phyloP scores from a whole-genome alignment of 2,797 vertebrate species.

The Sus cebifrons region DNA sequence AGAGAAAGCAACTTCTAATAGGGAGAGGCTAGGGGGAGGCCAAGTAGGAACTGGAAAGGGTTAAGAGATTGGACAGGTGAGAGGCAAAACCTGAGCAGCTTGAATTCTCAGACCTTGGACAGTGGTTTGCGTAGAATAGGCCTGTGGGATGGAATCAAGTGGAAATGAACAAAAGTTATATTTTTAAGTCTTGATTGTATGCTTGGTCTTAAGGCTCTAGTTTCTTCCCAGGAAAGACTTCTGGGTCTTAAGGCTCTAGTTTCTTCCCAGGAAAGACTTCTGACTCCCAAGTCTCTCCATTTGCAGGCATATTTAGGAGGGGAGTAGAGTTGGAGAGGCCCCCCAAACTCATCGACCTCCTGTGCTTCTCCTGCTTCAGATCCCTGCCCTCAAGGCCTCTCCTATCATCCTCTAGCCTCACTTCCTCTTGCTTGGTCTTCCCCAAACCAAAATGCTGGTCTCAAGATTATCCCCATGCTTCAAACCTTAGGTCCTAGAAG shows the following conservation, averaged over 20 bases:
- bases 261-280: neutral
- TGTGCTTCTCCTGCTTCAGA: neutral
- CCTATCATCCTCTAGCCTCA: neutral
- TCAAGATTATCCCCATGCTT: neutral
- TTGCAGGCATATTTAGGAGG: neutral
- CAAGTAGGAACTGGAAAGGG: neutral
- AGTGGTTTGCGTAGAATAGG: neutral
- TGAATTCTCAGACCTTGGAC: neutral
- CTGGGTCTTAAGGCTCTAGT: neutral
- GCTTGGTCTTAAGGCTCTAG: neutral
- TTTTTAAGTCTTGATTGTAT: neutral
- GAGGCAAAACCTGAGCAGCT: neutral
- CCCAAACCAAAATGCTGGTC: neutral
- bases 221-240: neutral
- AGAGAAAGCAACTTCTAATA: neutral
- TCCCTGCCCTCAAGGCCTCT: neutral
- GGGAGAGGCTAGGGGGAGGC: fast-evolving
- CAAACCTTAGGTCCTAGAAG: neutral
- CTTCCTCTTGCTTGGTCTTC: neutral
- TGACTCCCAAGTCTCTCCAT: neutral
- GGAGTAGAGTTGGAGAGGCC: neutral
- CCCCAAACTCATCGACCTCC: neutral
- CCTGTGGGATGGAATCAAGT: neutral
- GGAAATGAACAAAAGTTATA: neutral
- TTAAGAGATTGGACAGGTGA: neutral